Percentiles rank a stretch among this genome's conserved stretches.
Conservation (phyloP, 1,140 invertebrate species). For the Choristoneura fumiferana region DNA sequence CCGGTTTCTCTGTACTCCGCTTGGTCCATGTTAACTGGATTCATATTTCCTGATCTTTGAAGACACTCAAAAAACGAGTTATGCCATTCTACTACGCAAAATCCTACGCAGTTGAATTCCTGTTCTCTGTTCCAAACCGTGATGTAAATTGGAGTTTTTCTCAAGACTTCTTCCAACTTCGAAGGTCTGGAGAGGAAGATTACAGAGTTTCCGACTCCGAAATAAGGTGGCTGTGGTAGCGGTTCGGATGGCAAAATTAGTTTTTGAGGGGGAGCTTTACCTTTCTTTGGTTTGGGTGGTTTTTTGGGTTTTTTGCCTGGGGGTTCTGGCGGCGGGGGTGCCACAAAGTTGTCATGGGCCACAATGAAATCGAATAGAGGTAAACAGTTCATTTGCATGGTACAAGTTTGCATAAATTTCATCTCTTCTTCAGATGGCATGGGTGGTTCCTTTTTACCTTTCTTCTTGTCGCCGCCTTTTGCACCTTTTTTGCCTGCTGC, state of each 20-base stretch:
- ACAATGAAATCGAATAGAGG: constrained; percentile 70
- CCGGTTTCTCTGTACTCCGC: constrained; percentile 56
- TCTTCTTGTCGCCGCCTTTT: constrained; percentile 47
- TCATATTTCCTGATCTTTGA: constrained; percentile 49
- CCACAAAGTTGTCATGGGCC: constrained; percentile 67
- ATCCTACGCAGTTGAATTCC: constrained; percentile 65
- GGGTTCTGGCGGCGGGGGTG: constrained; percentile 61
- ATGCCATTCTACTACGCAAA: constrained; percentile 62
- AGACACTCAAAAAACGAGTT: constrained; percentile 61
- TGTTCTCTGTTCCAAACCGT: constrained; percentile 70
- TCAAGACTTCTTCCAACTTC: constrained; percentile 58
- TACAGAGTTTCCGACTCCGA: constrained; percentile 63
- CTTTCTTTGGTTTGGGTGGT: constrained; percentile 49
- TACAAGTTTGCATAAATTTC: constrained; percentile 70
- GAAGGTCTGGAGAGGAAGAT: constrained; percentile 68
- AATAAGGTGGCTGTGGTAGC: constrained; percentile 64
- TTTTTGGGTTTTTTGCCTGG: constrained; percentile 29
- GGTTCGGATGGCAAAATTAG: constrained; percentile 64
- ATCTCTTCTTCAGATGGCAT: constrained; percentile 71
- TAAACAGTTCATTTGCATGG: constrained; percentile 66
- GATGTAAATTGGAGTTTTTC: constrained; percentile 63
- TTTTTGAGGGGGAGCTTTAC: constrained; percentile 41
- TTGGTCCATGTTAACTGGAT: constrained; percentile 63
- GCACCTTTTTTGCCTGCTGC: constrained; percentile 55
- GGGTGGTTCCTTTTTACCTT: constrained; percentile 65